Evolutionary conservation across 2,888 invertebrate species (phyloP).

Genomic region (Agrotis ipsilon): DNA sequence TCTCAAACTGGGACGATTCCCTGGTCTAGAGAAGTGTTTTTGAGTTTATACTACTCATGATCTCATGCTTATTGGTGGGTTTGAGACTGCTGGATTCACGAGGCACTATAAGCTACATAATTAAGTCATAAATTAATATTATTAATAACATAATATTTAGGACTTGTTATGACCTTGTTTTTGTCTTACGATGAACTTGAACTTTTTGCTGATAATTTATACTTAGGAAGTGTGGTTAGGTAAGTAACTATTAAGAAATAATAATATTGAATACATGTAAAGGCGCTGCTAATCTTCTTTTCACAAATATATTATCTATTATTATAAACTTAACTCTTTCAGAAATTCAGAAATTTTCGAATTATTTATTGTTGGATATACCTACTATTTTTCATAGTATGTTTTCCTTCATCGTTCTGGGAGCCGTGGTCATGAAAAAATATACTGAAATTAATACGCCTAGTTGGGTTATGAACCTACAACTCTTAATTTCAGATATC

Average conservation of each 20-base stretch:
- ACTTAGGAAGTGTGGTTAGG: slow-evolving; percentile 38
- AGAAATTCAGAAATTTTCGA: too few species aligned
- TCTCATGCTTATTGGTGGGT: background rate
- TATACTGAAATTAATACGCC: too few species aligned
- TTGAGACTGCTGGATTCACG: background rate
- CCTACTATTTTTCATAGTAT: too few species aligned
- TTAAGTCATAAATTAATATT: slow-evolving; percentile 29
- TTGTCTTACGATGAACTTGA: slow-evolving; percentile 56
- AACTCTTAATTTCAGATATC: background rate
- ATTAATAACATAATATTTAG: slow-evolving; percentile 42
- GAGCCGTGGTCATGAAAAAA: too few species aligned
- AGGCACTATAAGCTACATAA: slow-evolving; percentile 36
- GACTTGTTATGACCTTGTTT: slow-evolving; percentile 38
- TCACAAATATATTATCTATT: background rate
- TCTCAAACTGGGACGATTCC: background rate
- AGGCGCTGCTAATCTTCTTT: slow-evolving; percentile 33
- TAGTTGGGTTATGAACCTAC: too few species aligned
- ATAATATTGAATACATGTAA: slow-evolving; percentile 35
- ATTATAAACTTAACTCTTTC: background rate
- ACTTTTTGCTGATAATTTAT: slow-evolving; percentile 45
- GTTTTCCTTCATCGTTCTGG: too few species aligned
- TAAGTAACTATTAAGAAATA: slow-evolving; percentile 13
- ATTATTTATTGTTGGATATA: too few species aligned
- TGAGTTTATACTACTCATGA: background rate
- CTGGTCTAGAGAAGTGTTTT: too few species aligned